A percentile compares a stretch with the other conserved stretches of the same genome.
Conservation (phyloP, 2,888 invertebrate genomes). For the Dromius quadrimaculatus region DNA sequence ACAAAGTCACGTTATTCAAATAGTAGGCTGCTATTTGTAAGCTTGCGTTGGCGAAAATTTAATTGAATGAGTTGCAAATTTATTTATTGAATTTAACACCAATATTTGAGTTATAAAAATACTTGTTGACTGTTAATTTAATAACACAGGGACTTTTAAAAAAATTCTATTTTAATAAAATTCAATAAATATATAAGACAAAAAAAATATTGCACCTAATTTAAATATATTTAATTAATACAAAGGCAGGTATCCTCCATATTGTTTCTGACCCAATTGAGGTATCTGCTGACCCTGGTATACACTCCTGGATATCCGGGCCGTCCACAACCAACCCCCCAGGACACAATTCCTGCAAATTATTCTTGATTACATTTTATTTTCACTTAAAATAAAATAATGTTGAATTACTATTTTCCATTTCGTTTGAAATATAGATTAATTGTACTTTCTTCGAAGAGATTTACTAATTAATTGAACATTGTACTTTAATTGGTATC, state of each 20-base stretch:
- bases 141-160: no score
- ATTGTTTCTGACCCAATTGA: slow-evolving; percentile 82
- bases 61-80: background rate
- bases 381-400: no score
- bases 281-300: slow-evolving; percentile 76
- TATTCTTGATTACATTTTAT: no score
- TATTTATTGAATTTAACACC: background rate
- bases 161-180: no score
- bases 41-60: background rate
- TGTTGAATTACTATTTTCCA: no score
- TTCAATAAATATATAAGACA: slow-evolving; percentile 6
- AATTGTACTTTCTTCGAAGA: no score
- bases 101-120: no score
- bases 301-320: slow-evolving; percentile 83
- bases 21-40: background rate
- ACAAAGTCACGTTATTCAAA: slow-evolving; percentile 21
- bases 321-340: slow-evolving; percentile 85
- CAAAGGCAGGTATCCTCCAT: slow-evolving; percentile 82
- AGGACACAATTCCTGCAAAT: slow-evolving; percentile 82
- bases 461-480: no score
- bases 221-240: slow-evolving; percentile 53
- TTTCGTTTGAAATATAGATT: no score
- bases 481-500: no score
- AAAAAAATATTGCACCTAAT: slow-evolving; percentile 56
- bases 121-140: no score